Base-by-base conservation (phyloP, 1,140 invertebrate species). In the Drosophila lacertosa region DNA sequence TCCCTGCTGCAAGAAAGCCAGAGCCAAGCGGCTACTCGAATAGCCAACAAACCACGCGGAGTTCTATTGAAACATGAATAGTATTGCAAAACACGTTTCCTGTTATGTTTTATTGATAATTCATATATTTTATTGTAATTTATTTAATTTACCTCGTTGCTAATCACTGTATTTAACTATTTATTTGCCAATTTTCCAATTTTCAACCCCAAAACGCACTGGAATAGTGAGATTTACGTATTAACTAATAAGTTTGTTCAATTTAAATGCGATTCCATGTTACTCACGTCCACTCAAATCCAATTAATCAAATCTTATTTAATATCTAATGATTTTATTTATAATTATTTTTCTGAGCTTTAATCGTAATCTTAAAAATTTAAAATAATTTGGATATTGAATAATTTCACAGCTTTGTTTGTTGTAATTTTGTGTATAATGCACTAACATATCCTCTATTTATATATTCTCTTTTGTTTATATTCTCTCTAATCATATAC, bases 241-340 rank as follows among this genome's bases (percentile, higher is more conserved):
- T 69, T 70, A 50, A 70, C 50, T 57, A 9, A 33, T 51, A 20
- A 66, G 32, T 53, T 62, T 53, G 29, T 62, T 62, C 48, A 40
- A 74, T 67, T 57, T 20, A 42, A 60, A 74, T 53, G 58, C 74
- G 54, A 69, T 77, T 74, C 54, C 77, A 80, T 73, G 69, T 84
- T 84, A 84, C 80, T 84, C 86, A 79, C 80, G 80, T 84, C 80
- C 77, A 77, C 55, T 84, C 57, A 74, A 64, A 58, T 77, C 59
- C 55, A 70, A 74, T 64, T 77, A 22, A 42, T 33, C 44, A 40
- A 65, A 64, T 59, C 65, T 15, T 60, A 55, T 44, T 16, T 15
- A 55, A 62, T 50, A 59, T 58, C 65, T 58, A 74, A 59, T 50
- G 63, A 66, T 74, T 76, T 82, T 77, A 59, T 39, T 48, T 15